Base-by-base conservation (phyloP, 2,113 vertebrate genomes). In the Neogobius melanostomus region DNA sequence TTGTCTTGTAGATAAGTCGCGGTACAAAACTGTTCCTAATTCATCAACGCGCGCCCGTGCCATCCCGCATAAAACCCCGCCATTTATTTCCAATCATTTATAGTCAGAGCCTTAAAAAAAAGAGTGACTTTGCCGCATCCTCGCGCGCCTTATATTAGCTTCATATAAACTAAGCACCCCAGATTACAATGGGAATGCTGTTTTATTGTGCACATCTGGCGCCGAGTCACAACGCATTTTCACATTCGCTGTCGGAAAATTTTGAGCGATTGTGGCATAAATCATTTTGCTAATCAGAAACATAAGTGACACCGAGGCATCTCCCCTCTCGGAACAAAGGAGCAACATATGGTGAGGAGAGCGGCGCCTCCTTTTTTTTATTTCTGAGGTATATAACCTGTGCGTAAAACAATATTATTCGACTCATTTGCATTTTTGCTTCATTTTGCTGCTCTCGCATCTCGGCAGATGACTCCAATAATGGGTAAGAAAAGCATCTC, bases 211-310 rank as follows among this genome's bases (percentile, higher is more conserved):
- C 96, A 98, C 98, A 99, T 98, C 98, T 99, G 98, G 93, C 96
- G 94, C 28, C 28, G 94, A 97, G 96, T 98, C 97, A 97, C 95
- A 96, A 95, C 95, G 95, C 96, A 97, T 98, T 98, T 99, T 96
- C 95, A 95, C 96, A 96, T 98, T 98, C 94, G 95, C 96, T 95
- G 94, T 95, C 95, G 95, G 95, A 95, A 96, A 97, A 98, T 59
- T 98, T 96, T 97, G 97, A 99, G 95, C 94, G 95, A 97, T 97
- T 95, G 96, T 97, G 98, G 96, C 98, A 99, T 99, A 99, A 99
- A 98, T 99, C 98, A 99, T 96, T 95, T 95, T 95, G 94, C 96
- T 98, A 99, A 99, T 98, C 97, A 98, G 98, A 98, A 98, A 94
- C 96, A 96, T 98, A 98, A 99, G 96, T 99, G 98, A 99, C 95